Evolutionary conservation across 2,888 invertebrate species (phyloP), one percentile per base, ranked within the genome.

Genomic region (Plebejus argus): DNA sequence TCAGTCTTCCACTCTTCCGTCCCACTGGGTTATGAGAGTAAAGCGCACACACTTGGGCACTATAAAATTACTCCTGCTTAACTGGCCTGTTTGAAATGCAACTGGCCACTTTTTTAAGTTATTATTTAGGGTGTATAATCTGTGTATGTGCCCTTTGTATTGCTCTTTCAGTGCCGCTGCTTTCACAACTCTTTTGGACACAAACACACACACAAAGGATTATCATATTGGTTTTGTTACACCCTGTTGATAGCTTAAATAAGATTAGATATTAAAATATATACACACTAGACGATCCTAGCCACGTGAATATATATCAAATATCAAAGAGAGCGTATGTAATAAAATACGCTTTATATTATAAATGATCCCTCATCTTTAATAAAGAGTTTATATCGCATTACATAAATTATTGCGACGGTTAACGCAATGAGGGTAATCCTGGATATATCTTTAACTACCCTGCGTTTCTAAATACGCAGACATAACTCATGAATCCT

Each of bases 301-400:
- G n/a, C 8, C 20, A 20, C 20, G 20, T 70, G 10, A 70, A 70
- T 35, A 35, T 18, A 45, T 20, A 20, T 45, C 45, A 39, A 72
- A 72, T 45, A 0, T 39, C 45, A 12, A 39, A 72, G 71, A 20
- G 7, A 72, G 45, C 45, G 20, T 12, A 33, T 23, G 39, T 72
- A 39, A 53, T 74, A 74, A 74, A 28, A 49, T 23, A 72, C 74
- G 23, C 15, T 53, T 74, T 74, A 53, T 4, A 85, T 84, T 80
- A 81, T 82, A 81, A 83, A 85, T 85, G 82, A 83, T 83, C 82
- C 66, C 83, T 85, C 84, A 84, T 88, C 88, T 88, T 91, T 91
- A 91, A 90, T 91, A 88, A 88, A 86, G 86, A 87, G 87, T 88
- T 89, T 91, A 91, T 88, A 88, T 88, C 90, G 89, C 91, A 89